Evolutionary conservation across 1,140 invertebrate species (phyloP).

Genomic region (Bombus affinis): DNA sequence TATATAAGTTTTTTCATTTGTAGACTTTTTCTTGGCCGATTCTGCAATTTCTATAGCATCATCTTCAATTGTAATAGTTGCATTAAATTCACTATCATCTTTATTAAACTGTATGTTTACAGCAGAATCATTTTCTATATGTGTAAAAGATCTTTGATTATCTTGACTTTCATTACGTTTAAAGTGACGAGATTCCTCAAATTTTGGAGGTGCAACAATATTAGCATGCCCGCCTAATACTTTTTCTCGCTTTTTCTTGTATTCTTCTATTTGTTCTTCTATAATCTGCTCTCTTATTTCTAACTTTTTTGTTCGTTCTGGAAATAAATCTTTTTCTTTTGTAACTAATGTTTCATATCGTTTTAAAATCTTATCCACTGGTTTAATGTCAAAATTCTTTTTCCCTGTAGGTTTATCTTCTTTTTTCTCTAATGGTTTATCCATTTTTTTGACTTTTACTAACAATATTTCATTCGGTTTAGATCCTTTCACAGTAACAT

Average conservation of each 20-base stretch:
- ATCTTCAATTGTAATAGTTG: constrained; percentile 20
- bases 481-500: constrained; percentile 80
- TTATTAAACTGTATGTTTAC: constrained; percentile 2
- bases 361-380: constrained; percentile 72
- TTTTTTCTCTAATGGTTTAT: constrained; percentile 76
- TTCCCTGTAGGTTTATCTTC: constrained; percentile 63
- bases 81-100: constrained; percentile 22
- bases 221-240: constrained; percentile 70
- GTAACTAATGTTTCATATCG: constrained; percentile 66
- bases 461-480: constrained; percentile 80
- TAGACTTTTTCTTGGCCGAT: constrained; percentile 37
- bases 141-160: not conserved
- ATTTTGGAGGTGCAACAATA: constrained; percentile 29
- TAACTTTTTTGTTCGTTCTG: constrained; percentile 60
- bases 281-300: constrained; percentile 75
- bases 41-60: constrained; percentile 16
- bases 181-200: constrained; percentile 38
- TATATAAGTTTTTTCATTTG: constrained; percentile 39
- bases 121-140: constrained; percentile 6
- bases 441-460: constrained; percentile 81
- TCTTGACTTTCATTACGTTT: constrained; percentile 42
- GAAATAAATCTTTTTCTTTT: constrained; percentile 71
- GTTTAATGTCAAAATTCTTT: constrained; percentile 67
- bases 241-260: constrained; percentile 79
- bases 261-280: constrained; percentile 80